Evolutionary conservation across 1,140 invertebrate species (phyloP).

Genomic region (Paramacrobiotus metropolitanus): DNA sequence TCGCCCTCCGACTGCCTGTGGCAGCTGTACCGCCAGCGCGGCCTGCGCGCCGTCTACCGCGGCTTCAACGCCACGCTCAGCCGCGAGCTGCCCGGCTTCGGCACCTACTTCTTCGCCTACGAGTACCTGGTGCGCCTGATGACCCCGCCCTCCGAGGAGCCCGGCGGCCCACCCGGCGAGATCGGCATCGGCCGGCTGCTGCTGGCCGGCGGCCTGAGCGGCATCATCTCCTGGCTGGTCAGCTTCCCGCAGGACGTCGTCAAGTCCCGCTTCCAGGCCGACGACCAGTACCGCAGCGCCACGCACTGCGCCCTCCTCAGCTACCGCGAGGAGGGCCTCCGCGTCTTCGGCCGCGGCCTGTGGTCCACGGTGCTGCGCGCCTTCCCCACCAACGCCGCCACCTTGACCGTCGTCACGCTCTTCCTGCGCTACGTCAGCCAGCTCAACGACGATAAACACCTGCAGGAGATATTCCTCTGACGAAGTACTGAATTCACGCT

Average conservation of each 20-base stretch:
- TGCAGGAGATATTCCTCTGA: background rate
- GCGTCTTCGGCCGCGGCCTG: constrained; percentile 41
- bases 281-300: constrained; percentile 39
- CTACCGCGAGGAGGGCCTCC: constrained; percentile 37
- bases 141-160: no score
- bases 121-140: constrained; percentile 32
- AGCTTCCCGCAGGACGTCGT: constrained; percentile 69
- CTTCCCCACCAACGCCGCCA: constrained; percentile 74
- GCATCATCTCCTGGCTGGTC: constrained; percentile 55
- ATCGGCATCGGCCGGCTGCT: constrained; percentile 35
- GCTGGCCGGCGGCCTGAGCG: constrained; percentile 51
- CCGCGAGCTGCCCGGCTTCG: constrained; percentile 39
- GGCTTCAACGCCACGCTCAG: constrained; percentile 46
- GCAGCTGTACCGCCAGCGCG: constrained; percentile 35
- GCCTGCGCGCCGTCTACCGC: constrained; percentile 36
- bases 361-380: constrained; percentile 51
- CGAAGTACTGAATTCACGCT: no score
- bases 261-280: constrained; percentile 62
- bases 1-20: constrained; percentile 37
- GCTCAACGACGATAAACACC: background rate
- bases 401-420: constrained; percentile 50
- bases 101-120: constrained; percentile 44
- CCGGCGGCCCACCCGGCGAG: no score
- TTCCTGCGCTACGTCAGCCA: background rate
- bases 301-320: constrained; percentile 45